Evolutionary conservation across 2,888 invertebrate species (phyloP), one percentile per base, ranked within the genome.

Genomic region (Amphipyra berbera): DNA sequence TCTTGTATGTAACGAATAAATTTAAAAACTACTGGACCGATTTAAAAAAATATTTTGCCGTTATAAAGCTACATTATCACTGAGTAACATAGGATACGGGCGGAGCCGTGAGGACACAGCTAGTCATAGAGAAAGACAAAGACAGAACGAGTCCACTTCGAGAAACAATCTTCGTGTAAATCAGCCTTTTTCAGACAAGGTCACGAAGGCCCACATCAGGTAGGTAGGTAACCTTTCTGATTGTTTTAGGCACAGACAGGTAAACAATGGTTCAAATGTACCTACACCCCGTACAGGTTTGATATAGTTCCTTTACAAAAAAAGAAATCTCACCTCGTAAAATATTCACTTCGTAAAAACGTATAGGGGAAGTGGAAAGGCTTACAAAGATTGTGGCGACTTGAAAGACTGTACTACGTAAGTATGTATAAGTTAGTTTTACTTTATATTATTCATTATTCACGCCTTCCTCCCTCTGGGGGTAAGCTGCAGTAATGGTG

Each of bases 341-440:
- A 77, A 73, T 77, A 77, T 77, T 77, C 60, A 77, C 73, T 54
- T 52, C 40, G 56, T 53, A 73, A 73, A 71, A 63, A 66, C 53
- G 76, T 58, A 68, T n/a, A 56, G 30, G 78, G 62, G 72, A 63
- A 63, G 14, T n/a, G 66, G 58, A 73, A 41, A 69, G 72, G 69
- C 45, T 73, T 45, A 57, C 50, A 4, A 46, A 71, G 75, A 74
- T 69, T 72, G 75, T 35, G 70, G 71, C 44, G 75, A 60, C 58
- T 73, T 58, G 50, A 42, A 56, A 44, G 44, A 55, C 44, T 42
- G 42, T 33, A 41, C 52, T 68, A 49, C 14, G 15, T 53, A 27
- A 47, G n/a, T 46, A 45, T 30, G 35, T 68, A 15, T 40, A 10
- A 50, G 54, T 40, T 48, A 68, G 63, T 73, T 71, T 70, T 55